These are phyloP conservation scores for Litocranius walleri DNA, from an alignment of 2,113 vertebrate species.

Conservation along the genomic window DNA sequence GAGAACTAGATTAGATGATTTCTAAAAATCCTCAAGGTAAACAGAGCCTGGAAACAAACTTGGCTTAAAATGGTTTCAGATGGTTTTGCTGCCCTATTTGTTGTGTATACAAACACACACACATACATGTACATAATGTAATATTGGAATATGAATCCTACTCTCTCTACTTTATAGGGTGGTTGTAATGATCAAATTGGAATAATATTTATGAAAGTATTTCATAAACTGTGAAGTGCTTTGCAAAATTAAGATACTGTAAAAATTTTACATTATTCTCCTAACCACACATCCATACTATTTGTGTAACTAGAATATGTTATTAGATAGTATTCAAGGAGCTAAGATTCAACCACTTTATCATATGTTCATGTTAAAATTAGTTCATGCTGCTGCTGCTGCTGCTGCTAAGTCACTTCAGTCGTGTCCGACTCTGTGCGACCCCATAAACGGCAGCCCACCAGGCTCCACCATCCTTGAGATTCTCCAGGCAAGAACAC, in stretches of 20 bases:
- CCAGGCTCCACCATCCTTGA: too few species aligned
- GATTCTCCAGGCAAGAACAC: too few species aligned
- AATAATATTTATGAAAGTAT: constrained; percentile 1
- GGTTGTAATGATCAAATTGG: constrained; percentile 4
- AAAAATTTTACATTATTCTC: constrained; percentile 34
- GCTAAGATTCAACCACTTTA: not conserved
- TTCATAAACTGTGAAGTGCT: not conserved
- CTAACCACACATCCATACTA: not conserved
- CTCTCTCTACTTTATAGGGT: not conserved
- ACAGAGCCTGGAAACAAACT: not conserved
- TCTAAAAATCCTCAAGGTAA: not conserved
- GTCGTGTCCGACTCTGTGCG: too few species aligned
- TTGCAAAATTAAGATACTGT: constrained; percentile 14
- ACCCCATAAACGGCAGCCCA: too few species aligned
- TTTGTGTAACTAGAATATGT: not conserved
- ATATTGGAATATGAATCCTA: not conserved
- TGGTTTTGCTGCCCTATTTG: not conserved
- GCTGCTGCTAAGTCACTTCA: too few species aligned
- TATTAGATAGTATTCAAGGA: constrained; percentile 3
- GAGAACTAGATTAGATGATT: not conserved
- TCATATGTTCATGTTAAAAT: constrained; percentile 22
- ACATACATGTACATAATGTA: not conserved
- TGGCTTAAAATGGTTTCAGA: not conserved
- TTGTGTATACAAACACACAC: not conserved
- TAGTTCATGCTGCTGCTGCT: not conserved